Evolutionary conservation across 2,888 invertebrate species (phyloP), one percentile per base, ranked within the genome.

Genomic region (Drosophila helvetica): DNA sequence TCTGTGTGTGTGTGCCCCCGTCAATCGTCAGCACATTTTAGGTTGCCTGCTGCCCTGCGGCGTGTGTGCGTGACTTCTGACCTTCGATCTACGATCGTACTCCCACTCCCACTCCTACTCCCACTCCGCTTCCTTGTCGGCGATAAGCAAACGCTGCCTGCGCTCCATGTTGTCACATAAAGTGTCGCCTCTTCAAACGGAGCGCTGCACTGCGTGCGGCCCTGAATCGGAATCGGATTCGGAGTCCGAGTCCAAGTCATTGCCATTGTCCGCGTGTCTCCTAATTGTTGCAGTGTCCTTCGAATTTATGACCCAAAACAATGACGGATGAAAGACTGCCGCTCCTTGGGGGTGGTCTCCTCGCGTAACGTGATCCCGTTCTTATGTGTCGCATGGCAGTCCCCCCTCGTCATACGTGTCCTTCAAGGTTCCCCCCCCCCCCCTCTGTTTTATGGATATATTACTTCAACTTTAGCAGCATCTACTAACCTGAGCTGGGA

Each of bases 401-500:
- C 10, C 30, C 30, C 30, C 10, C 3, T 10, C 3, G 3, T 3
- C 30, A 30, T 6, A 25, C 6, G 30, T 30, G 30, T 30, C 30
- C 30, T 9, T 30, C 30, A 10, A 8, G 3, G 22, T 4, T 22
- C 27, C 27, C 27, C 8, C 17, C 30, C 18, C n/a, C n/a, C n/a
- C n/a, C n/a, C n/a, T n/a, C n/a, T n/a, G 7, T 19, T 12, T 19
- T n/a, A 7, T 6, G 53, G 7, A 9, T 3, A 60, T 9, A 17
- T 3, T 12, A 1, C 6, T 25, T 25, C 7, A 10, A 1, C 6
- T 25, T 25, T 10, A 10, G 9, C 8, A 10, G 12, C 4, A 0
- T 18, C 6, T 9, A 93, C 94, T 93, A 92, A 97, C 97, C 97
- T 92, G 97, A 97, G 92, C 96, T 96, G 6, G 97, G 97, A 88